These are phyloP conservation scores for Liposcelis brunnea DNA, from an alignment of 2,888 invertebrate species.

Conservation along the genomic window DNA sequence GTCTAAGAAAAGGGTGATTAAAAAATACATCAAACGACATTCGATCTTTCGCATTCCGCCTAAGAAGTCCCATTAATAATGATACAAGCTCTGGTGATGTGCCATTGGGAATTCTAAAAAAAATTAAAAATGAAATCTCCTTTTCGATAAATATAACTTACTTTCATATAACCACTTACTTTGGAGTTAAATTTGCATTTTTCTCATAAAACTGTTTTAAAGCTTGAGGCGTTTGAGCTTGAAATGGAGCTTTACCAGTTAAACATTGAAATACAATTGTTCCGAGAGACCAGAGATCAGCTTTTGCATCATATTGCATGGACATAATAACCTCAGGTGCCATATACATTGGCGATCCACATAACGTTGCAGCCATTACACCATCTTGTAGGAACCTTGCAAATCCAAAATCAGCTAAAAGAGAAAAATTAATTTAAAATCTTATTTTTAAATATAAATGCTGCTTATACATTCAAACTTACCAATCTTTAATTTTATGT, in stretches of 20 bases:
- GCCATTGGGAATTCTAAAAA: constrained; percentile 70
- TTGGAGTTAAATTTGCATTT: constrained; percentile 75
- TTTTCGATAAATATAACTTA: constrained; percentile 2
- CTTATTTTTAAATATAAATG: constrained; percentile 7
- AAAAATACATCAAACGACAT: constrained; percentile 95
- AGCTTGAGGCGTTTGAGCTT: constrained; percentile 93
- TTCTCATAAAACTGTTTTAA: constrained; percentile 94
- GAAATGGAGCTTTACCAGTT: constrained; percentile 96
- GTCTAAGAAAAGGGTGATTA: constrained; percentile 75
- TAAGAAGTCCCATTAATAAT: constrained; percentile 68
- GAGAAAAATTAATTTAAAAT: neutral
- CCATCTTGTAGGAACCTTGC: constrained; percentile 96
- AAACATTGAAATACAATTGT: constrained; percentile 98
- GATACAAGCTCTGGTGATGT: constrained; percentile 81
- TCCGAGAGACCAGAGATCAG: constrained; percentile 97
- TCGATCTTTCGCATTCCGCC: constrained; percentile 83
- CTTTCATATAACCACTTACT: constrained; percentile 37
- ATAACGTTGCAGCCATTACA: constrained; percentile 97
- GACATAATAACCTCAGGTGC: constrained; percentile 99
- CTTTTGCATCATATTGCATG: constrained; percentile 94
- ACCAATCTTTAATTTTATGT: constrained; percentile 93
- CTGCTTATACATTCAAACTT: constrained; percentile 19
- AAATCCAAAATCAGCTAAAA: constrained; percentile 92
- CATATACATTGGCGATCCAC: constrained; percentile 99
- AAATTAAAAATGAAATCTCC: constrained; percentile 9